Percentiles rank a stretch among this genome's conserved stretches.
These are phyloP conservation scores for Meriones psammophilus DNA, from an alignment of 2,797 vertebrate genomes.

Conservation along the genomic window DNA sequence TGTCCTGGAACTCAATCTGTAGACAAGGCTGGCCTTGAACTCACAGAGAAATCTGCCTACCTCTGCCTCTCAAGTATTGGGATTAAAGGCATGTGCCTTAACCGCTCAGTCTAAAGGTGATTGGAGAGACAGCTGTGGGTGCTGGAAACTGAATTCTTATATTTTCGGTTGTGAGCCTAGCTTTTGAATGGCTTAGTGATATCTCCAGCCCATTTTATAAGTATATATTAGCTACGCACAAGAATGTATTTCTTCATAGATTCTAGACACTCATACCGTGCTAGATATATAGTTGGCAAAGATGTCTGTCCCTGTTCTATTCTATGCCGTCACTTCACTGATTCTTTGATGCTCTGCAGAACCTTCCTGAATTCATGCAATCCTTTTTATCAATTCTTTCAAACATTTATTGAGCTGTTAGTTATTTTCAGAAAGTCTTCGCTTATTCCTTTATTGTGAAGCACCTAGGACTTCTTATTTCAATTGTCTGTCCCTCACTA, in stretches of 20 bases:
- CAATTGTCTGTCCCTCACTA: conserved; percentile 29
- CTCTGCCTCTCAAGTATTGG: not conserved
- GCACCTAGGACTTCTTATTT: not conserved
- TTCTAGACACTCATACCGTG: not conserved
- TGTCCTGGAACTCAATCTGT: not conserved
- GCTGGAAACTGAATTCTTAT: not conserved
- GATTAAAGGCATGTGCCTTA: not conserved
- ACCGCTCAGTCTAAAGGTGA: not conserved
- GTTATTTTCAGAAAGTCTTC: not conserved
- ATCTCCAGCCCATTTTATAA: not conserved
- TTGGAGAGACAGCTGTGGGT: not conserved
- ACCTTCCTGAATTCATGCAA: not conserved
- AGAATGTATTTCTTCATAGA: not conserved
- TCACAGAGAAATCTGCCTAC: not conserved
- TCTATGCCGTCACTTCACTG: not conserved
- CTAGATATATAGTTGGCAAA: not conserved
- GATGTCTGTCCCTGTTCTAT: not conserved
- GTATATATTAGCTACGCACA: not conserved
- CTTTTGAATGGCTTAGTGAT: not conserved
- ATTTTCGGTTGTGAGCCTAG: not conserved
- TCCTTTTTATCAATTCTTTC: too few species aligned
- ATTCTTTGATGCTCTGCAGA: not conserved
- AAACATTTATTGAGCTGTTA: not conserved
- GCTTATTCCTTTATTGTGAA: not conserved
- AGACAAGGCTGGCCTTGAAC: not conserved